Evolutionary conservation across 2,888 invertebrate species (phyloP), one percentile per base, ranked within the genome.

Genomic region (Drosophila prostipennis): DNA sequence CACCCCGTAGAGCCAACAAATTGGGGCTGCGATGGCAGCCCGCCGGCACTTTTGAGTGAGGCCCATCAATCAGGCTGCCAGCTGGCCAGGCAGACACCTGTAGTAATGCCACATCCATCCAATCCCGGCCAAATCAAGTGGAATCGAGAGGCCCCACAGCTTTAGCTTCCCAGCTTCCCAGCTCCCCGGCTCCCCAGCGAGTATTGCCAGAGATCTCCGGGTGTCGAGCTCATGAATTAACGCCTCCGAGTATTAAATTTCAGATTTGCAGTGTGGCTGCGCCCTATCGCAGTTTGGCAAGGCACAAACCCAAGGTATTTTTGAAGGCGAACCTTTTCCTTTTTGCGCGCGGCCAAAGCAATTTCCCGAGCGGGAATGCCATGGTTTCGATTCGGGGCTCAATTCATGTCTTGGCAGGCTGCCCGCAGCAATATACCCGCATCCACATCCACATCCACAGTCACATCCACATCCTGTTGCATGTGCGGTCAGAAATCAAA

Each of bases 231-330:
- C 63, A 76, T 72, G 68, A 75, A 80, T 74, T 81, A 81, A 80
- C 79, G 59, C 79, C 76, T 74, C 61, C 59, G 72, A 64, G 79
- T 80, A 81, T 88, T 76, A 80, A 82, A 76, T 91, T 91, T 72
- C 91, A 91, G 91, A 88, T 90, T 77, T 89, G 67, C 91, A 91
- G 80, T 91, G 91, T 84, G 91, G 91, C 81, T 91, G 91, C 83
- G 86, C 90, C 71, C 88, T 91, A 73, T 87, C 91, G 65, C 89
- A 89, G 79, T 91, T 88, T 76, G 91, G 91, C 82, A 90, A 91
- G 86, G 80, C 82, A 76, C 87, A 84, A 79, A 76, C 80, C 71
- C 90, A 90, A 91, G 90, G 91, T 91, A 55, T 48, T 13, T 19
- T 52, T 43, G 19, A 42, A n/a, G n/a, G n/a, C n/a, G n/a, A n/a